These are phyloP conservation scores for Amblyraja radiata DNA, from an alignment of 2,797 vertebrate species.

Conservation along the genomic window DNA sequence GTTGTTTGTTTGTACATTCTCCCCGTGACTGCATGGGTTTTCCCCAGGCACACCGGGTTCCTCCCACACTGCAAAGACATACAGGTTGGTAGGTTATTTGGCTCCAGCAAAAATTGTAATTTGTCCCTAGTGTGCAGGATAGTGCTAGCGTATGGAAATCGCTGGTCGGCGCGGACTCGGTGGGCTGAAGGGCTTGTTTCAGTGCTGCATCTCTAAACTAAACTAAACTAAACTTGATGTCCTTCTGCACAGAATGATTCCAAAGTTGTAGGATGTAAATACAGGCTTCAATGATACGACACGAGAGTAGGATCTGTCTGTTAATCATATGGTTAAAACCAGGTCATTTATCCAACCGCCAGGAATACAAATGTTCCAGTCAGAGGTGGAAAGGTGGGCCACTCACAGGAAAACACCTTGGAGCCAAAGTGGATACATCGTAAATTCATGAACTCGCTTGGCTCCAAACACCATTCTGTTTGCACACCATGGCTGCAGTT, in stretches of 20 bases:
- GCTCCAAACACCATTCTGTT: slow-evolving; percentile 10
- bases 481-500: slow-evolving; percentile 39
- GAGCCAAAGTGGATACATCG: slow-evolving; percentile 5
- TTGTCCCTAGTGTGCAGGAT: no score
- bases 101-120: no score
- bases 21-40: no score
- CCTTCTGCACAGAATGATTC: not conserved
- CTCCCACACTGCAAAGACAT: no score
- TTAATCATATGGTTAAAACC: not conserved
- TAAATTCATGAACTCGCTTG: not conserved
- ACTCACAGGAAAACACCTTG: slow-evolving; percentile 14
- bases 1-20: no score
- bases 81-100: no score
- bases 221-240: no score
- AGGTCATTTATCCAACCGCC: not conserved
- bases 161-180: no score
- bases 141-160: no score
- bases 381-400: slow-evolving; percentile 20
- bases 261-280: not conserved
- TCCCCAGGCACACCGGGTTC: no score
- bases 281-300: not conserved
- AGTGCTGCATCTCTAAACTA: no score
- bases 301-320: not conserved
- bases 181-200: not conserved
- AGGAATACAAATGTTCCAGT: slow-evolving; percentile 21